A percentile compares a stretch with the other conserved stretches of the same genome.
phyloP scores from a whole-genome alignment of 2,113 vertebrate genomes.

The Sceloporus undulatus region DNA sequence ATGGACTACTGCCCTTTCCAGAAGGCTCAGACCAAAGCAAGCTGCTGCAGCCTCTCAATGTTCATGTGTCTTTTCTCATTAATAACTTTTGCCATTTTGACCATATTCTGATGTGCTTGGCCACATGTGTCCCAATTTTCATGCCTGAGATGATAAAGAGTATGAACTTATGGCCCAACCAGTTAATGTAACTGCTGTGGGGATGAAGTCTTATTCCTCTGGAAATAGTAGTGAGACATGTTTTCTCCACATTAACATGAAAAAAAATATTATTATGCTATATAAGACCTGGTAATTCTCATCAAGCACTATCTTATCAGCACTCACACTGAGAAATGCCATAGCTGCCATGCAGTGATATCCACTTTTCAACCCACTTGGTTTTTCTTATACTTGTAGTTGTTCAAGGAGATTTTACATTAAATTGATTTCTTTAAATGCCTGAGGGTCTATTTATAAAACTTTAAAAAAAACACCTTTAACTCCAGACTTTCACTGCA shows the following conservation, averaged over 20 bases:
- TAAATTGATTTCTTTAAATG: not conserved
- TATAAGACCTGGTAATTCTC: not conserved
- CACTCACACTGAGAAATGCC: not conserved
- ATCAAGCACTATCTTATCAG: fast-evolving
- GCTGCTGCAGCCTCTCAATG: too few species aligned
- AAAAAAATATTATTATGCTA: constrained; percentile 2
- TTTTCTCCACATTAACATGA: not conserved
- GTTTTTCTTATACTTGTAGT: not conserved
- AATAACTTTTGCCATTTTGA: too few species aligned
- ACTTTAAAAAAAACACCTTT: not conserved
- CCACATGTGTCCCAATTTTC: too few species aligned
- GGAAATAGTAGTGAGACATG: not conserved
- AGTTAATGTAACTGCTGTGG: too few species aligned
- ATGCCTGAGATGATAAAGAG: too few species aligned
- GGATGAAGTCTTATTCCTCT: not conserved
- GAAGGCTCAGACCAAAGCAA: too few species aligned
- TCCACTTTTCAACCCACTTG: not conserved
- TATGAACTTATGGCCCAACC: too few species aligned
- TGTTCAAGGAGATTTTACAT: fast-evolving
- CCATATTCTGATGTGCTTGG: too few species aligned
- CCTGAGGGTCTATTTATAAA: not conserved
- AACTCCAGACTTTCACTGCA: not conserved
- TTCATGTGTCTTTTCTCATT: too few species aligned
- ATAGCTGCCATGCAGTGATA: not conserved
- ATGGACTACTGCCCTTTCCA: too few species aligned